A percentile compares a stretch with the other conserved stretches of the same genome.
Evolutionary conservation across 2,888 invertebrate genomes (phyloP).

Genomic region (Andrena bicolor): DNA sequence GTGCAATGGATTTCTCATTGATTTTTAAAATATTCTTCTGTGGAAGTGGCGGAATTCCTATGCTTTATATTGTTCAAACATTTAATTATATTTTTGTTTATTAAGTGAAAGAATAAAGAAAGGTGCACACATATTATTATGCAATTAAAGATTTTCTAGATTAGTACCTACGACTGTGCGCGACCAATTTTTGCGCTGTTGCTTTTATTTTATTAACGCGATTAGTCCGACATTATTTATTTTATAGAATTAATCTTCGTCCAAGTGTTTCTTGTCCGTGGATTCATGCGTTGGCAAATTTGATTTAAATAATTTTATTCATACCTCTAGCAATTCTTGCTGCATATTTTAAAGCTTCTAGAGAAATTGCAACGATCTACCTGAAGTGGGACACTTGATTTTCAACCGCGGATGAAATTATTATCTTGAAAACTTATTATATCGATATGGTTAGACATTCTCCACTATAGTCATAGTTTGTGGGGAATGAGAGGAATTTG

Average conservation of each 20-base stretch:
- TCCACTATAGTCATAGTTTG: slow-evolving; percentile 6
- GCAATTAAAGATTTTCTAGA: too few relatives aligned
- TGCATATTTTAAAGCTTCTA: too few relatives aligned
- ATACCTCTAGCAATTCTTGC: too few relatives aligned
- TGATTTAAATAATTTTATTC: background rate
- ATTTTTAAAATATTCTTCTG: background rate
- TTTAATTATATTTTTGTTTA: slow-evolving; percentile 25
- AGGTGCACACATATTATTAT: background rate
- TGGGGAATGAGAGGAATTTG: background rate
- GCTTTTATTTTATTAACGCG: too few relatives aligned
- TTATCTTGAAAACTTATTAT: background rate
- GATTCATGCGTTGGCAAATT: too few relatives aligned
- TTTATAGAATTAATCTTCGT: too few relatives aligned
- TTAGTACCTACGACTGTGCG: too few relatives aligned
- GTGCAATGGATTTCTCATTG: background rate
- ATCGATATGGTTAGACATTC: background rate
- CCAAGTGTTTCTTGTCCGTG: too few relatives aligned
- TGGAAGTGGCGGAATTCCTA: background rate
- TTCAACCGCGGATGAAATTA: background rate
- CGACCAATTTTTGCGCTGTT: too few relatives aligned
- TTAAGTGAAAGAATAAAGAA: background rate
- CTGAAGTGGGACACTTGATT: background rate
- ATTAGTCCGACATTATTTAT: too few relatives aligned
- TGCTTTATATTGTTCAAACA: background rate
- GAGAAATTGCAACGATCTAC: background rate